Base-by-base conservation (phyloP, 2,888 invertebrate species). In the Dasysyrphus albostriatus region DNA sequence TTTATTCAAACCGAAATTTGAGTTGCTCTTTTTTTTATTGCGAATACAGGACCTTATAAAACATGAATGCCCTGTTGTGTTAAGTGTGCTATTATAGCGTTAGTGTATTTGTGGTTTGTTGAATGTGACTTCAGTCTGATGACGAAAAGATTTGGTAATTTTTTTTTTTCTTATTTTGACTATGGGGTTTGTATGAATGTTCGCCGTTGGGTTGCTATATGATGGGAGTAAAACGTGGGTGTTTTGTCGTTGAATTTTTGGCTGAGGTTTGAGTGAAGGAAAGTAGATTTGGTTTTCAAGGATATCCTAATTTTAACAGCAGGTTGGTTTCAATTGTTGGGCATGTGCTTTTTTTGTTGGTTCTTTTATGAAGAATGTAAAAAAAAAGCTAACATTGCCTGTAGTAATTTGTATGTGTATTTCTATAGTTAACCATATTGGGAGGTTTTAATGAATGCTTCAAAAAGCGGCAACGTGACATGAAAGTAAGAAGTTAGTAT, bases 261-360 rank as follows among this genome's bases (percentile, higher is more conserved):
- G n/a, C n/a, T n/a, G n/a, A n/a, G n/a, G n/a, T n/a, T 8, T 1
- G 37, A 8, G 16, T 39, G 10, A 0, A 59, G 32, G 65, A 16
- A 37, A 32, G 32, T 3, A 63, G 5, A 44, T 65, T 61, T 65
- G 6, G 32, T 16, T 65, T 47, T n/a, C 47, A 65, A 65, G 65
- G 63, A 63, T 34, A 65, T 47, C 47, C 65, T 34, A 47, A 32
- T 32, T 65, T 65, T 49, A 65, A 65, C 34, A 65, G 65, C 34
- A 65, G 34, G 49, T 65, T 34, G n/a, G 49, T 34, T 65, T 14
- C 49, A 34, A 34, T 34, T 65, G 16, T 12, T 14, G 8, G 19
- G 19, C 34, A n/a, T 39, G 44, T 47, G 32, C 3, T 10, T 47
- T 47, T 39, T 59, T 59, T 5, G 24, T 24, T 39, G 19, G 16